Conservation (phyloP, 1,140 invertebrate genomes). For the Pentalonia nigronervosa region DNA sequence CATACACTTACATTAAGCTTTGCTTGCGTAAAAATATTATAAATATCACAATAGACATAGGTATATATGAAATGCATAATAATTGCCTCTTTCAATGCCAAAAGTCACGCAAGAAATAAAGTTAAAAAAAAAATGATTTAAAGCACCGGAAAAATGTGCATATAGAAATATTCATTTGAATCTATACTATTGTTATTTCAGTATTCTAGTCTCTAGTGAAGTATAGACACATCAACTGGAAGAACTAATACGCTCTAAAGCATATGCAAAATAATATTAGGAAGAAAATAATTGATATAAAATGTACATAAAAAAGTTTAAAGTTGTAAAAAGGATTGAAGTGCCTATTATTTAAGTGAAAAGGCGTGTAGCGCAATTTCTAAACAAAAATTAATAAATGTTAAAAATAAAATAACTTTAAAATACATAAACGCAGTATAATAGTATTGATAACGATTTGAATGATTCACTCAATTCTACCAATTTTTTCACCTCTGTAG, state of each 20-base stretch:
- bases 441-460: background rate
- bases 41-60: background rate
- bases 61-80: background rate
- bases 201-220: background rate
- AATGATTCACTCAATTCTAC: too few relatives aligned
- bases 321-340: background rate
- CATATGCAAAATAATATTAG: background rate
- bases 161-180: background rate
- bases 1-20: background rate
- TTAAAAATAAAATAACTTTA: background rate
- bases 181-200: background rate
- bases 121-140: background rate
- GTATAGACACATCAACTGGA: background rate
- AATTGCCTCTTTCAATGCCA: background rate
- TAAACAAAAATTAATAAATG: background rate
- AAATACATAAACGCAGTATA: background rate
- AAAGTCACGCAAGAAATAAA: background rate
- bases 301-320: background rate
- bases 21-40: background rate
- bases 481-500: background rate
- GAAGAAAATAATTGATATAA: background rate
- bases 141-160: background rate
- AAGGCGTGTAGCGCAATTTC: background rate
- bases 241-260: background rate
- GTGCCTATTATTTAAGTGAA: background rate